phyloP scores from a whole-genome alignment of 2,797 vertebrate genomes.

The Dicrostonyx torquatus region DNA sequence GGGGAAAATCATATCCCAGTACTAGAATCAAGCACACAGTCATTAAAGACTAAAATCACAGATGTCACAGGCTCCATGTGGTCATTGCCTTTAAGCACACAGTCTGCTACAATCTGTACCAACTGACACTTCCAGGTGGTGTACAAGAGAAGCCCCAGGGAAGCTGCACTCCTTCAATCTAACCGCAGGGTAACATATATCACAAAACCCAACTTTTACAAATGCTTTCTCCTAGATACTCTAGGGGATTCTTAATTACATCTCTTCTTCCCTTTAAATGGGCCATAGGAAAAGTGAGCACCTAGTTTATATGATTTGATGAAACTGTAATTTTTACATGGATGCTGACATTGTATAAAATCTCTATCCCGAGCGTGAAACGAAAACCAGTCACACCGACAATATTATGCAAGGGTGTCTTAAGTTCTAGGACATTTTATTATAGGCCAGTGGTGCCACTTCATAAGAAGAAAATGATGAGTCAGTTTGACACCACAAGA shows the following conservation, averaged over 20 bases:
- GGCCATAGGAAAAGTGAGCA: not conserved
- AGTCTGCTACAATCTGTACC: conserved; percentile 51
- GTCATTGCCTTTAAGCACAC: conserved; percentile 59
- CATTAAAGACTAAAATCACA: conserved; percentile 48
- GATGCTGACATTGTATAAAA: conserved; percentile 25
- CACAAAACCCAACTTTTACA: conserved; percentile 41
- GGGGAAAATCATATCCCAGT: conserved; percentile 34
- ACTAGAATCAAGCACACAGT: conserved; percentile 53
- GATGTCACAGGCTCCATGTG: conserved; percentile 46
- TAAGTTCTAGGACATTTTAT: not conserved
- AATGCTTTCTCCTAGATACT: not conserved
- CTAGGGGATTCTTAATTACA: conserved; percentile 18
- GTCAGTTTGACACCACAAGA: not conserved
- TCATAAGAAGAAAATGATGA: conserved; percentile 44
- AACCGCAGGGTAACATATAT: conserved; percentile 28
- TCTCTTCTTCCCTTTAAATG: conserved; percentile 46
- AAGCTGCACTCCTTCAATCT: conserved; percentile 22
- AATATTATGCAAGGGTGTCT: not conserved
- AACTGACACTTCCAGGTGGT: conserved; percentile 54
- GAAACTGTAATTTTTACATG: not conserved
- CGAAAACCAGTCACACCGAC: not conserved
- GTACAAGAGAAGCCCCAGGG: conserved; percentile 24
- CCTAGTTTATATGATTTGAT: conserved; percentile 24
- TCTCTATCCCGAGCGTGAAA: not conserved
- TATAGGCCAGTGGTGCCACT: not conserved